Conservation (phyloP, 92 coral and sea anemone genomes). For the Virgularia gustaviana region DNA sequence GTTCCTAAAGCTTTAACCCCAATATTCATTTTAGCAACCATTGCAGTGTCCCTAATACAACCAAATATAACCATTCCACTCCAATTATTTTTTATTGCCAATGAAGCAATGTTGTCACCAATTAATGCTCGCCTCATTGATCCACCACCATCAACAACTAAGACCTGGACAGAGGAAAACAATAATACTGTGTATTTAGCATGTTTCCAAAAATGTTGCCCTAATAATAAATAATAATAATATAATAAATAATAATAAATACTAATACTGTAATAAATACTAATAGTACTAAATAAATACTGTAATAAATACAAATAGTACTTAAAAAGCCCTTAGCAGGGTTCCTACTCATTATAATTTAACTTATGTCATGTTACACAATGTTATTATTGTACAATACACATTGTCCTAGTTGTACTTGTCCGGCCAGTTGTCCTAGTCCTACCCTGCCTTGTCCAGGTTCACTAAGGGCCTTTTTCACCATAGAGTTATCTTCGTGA, state of each 20-base stretch:
- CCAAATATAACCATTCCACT: constrained; percentile 84
- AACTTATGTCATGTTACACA: too few relatives aligned
- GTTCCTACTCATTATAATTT: too few relatives aligned
- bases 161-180: constrained; percentile 52
- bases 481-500: constrained; percentile 85
- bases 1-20: constrained; percentile 93
- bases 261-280: too few relatives aligned
- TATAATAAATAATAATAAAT: too few relatives aligned
- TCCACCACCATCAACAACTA: constrained; percentile 97
- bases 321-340: too few relatives aligned
- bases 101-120: constrained; percentile 82
- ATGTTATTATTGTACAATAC: too few relatives aligned
- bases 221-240: too few relatives aligned
- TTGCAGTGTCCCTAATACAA: constrained; percentile 82
- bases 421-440: too few relatives aligned
- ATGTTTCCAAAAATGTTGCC: neutral
- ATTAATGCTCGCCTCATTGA: constrained; percentile 87
- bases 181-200: neutral
- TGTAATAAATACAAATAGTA: too few relatives aligned
- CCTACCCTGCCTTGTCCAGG: constrained; percentile 79
- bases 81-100: constrained; percentile 83
- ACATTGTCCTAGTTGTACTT: too few relatives aligned
- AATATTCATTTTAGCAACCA: constrained; percentile 62
- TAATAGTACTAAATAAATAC: too few relatives aligned
- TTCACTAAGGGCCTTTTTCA: constrained; percentile 72